These are phyloP conservation scores for Tipula confusa DNA, from an alignment of 2,888 invertebrate species.

Conservation along the genomic window DNA sequence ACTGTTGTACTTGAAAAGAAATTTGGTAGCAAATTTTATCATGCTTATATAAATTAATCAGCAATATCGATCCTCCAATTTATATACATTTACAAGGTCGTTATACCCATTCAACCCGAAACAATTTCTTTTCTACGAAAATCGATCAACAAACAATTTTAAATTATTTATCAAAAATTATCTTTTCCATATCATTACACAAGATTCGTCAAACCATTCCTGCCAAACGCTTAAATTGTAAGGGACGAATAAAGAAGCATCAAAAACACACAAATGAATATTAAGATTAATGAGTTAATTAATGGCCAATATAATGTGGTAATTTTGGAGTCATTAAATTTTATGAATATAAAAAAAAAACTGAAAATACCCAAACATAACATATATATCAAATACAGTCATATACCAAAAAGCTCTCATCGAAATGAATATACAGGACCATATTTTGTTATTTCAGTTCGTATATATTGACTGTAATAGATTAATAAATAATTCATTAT, in stretches of 20 bases:
- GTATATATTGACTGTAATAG: not conserved
- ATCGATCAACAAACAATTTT: no score
- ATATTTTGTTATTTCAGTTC: not conserved
- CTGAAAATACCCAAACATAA: not conserved
- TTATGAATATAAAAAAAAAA: not conserved
- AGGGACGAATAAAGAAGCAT: not conserved
- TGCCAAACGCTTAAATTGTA: not conserved
- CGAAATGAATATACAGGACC: not conserved
- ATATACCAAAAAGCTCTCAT: not conserved
- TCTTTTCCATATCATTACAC: no score
- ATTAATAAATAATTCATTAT: not conserved
- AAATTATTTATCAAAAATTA: no score
- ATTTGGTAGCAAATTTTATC: no score
- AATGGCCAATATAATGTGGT: not conserved
- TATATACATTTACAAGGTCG: no score
- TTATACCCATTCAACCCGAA: no score
- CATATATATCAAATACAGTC: not conserved
- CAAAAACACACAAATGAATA: not conserved
- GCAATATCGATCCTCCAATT: no score
- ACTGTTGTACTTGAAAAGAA: no score
- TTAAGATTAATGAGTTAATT: conserved; percentile 20
- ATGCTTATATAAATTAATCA: no score
- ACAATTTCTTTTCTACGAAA: no score
- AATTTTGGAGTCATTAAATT: not conserved
- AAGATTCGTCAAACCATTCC: not conserved